Evolutionary conservation across 2,888 invertebrate genomes (phyloP).

Genomic region (Lithophane ornitopus): DNA sequence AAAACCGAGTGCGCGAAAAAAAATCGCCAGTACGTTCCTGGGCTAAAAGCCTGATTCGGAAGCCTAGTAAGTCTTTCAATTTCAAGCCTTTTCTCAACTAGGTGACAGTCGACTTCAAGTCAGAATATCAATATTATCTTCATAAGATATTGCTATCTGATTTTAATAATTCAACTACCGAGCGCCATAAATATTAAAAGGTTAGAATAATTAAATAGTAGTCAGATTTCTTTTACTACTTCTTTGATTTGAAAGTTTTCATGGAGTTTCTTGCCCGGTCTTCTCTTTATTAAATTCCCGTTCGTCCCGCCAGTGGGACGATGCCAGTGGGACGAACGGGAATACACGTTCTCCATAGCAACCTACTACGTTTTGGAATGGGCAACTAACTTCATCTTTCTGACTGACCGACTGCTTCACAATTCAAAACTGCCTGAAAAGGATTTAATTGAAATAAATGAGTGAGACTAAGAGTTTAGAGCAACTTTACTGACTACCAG

Average conservation of each 20-base stretch:
- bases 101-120: not conserved
- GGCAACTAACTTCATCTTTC: not conserved
- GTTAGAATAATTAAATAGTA: not conserved
- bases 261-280: not conserved
- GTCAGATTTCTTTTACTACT: not conserved
- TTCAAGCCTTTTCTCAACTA: conserved; percentile 2
- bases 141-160: not conserved
- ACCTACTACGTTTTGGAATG: not conserved
- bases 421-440: not conserved
- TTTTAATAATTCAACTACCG: not conserved
- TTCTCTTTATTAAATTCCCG: too few relatives aligned
- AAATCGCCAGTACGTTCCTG: not conserved
- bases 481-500: too few relatives aligned
- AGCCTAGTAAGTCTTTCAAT: conserved; percentile 12
- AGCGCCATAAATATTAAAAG: not conserved
- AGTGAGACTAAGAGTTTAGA: too few relatives aligned
- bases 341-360: too few relatives aligned
- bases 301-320: too few relatives aligned
- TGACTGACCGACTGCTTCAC: not conserved
- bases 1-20: not conserved
- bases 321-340: too few relatives aligned
- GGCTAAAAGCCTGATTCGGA: not conserved
- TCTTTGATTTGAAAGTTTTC: not conserved
- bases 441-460: too few relatives aligned
- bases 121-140: conserved; percentile 14